Percentiles rank a stretch among this genome's conserved stretches.
These are phyloP conservation scores for Heptranchias perlo DNA, from an alignment of 2,113 vertebrate species.

Conservation along the genomic window DNA sequence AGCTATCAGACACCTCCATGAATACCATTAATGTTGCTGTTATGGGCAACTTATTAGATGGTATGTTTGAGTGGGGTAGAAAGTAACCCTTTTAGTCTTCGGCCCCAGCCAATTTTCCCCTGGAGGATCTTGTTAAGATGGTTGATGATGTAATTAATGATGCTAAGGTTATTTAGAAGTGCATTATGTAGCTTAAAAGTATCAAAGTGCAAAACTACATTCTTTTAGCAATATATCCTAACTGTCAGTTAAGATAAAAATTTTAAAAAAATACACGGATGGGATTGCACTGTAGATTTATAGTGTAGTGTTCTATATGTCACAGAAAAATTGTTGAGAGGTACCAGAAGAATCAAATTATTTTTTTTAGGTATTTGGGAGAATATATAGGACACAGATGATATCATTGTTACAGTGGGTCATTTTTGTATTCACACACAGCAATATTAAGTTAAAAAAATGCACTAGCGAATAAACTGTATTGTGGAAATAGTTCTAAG, in stretches of 20 bases:
- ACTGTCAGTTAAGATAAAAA: background rate
- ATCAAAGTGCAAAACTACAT: background rate
- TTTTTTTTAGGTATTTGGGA: background rate
- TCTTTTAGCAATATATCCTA: too few relatives aligned
- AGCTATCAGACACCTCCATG: too few relatives aligned
- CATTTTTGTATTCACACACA: background rate
- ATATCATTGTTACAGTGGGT: background rate
- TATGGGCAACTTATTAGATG: too few relatives aligned
- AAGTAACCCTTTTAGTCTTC: too few relatives aligned
- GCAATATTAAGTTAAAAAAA: background rate
- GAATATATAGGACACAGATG: background rate
- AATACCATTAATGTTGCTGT: too few relatives aligned
- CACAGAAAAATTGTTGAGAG: background rate
- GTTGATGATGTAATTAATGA: background rate
- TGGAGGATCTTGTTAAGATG: background rate
- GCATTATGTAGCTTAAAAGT: background rate
- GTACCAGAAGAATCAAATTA: background rate
- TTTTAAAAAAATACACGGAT: background rate
- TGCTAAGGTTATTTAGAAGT: background rate
- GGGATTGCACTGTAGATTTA: background rate
- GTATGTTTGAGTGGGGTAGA: too few relatives aligned
- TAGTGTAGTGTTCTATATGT: background rate
- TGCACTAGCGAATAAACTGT: background rate
- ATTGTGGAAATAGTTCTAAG: background rate
- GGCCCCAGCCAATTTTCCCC: background rate